These are phyloP conservation scores for Nycteola revayana DNA, from an alignment of 2,888 invertebrate species.

Conservation along the genomic window DNA sequence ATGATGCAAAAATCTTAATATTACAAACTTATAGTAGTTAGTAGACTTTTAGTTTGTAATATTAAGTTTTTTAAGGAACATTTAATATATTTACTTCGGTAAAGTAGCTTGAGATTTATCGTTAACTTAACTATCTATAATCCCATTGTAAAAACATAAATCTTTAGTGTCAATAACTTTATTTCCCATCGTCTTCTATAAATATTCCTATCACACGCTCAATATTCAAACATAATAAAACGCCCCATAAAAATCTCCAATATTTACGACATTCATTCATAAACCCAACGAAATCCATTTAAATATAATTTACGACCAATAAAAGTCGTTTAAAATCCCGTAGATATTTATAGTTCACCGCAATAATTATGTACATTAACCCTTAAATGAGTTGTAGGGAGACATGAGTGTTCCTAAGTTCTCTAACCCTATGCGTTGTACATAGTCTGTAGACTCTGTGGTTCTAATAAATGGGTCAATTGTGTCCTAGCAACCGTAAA, in stretches of 20 bases:
- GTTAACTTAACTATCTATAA: no score
- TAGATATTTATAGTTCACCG: slow-evolving; percentile 43
- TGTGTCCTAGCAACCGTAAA: slow-evolving; percentile 42
- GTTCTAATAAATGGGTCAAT: slow-evolving; percentile 45
- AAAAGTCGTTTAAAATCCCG: slow-evolving; percentile 52
- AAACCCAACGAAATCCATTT: slow-evolving; percentile 32
- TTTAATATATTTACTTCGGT: no score
- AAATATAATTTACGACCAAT: slow-evolving; percentile 59
- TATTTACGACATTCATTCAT: slow-evolving; percentile 33
- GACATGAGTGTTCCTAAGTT: slow-evolving; percentile 20
- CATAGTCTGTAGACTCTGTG: no score
- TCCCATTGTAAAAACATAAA: no score
- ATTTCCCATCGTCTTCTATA: not conserved
- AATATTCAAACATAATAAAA: slow-evolving; percentile 19
- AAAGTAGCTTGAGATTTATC: no score
- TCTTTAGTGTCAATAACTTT: no score
- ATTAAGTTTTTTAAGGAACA: no score
- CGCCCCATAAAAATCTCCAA: slow-evolving; percentile 16
- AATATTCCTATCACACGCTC: slow-evolving; percentile 21
- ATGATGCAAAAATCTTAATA: no score
- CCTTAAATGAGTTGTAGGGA: slow-evolving; percentile 31
- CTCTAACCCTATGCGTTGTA: no score
- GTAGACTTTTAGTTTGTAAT: no score
- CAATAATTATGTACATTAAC: slow-evolving; percentile 39
- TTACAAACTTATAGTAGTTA: no score